Base-by-base conservation (phyloP, 2,113 vertebrate genomes). In the Lagopus leucura region DNA sequence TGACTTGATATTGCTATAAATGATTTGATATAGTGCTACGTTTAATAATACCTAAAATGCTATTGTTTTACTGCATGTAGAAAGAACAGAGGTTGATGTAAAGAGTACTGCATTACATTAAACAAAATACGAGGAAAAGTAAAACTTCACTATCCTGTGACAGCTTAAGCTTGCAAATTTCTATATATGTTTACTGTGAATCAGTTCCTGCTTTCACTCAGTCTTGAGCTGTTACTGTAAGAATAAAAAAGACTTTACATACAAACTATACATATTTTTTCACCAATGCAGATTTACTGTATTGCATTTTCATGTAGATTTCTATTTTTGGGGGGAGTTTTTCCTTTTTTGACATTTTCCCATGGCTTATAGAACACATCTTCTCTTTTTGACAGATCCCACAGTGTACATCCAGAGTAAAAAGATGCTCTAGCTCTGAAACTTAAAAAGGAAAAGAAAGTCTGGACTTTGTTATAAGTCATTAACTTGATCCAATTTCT, bases 131-230 rank as follows among this genome's bases (percentile, higher is more conserved):
- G 8, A 74, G 74, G 19, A 43, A 72, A 78, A 90, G 64, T 22
- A 50, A 66, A 81, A 4, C 3, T 77, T 89, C 74, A 2, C 3
- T 82, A 25, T 75, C 75, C 38, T 18, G 7, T 38, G 40, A 69
- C 12, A 87, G 10, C 8, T 30, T 18, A 71, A 61, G 7, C 40
- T 54, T 50, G 57, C 28, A 80, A 81, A 77, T 90, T 83, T 67
- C 34, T 22, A 55, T 75, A 47, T 13, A 13, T 8, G 52, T 58
- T 71, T 77, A 75, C 45, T 64, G 4, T 60, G 28, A 72, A 78
- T 64, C 55, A 77, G 38, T 82, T 84, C 89, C 65, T 89, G 66
- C 18, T 92, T 93, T 89, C 40, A 69, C 22, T 78, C 65, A 71
- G 5, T 38, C 30, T 76, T 89, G 66, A 86, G 21, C 16, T 64